Conservation (phyloP, 2,888 invertebrate genomes). For the Orthosia incerta region DNA sequence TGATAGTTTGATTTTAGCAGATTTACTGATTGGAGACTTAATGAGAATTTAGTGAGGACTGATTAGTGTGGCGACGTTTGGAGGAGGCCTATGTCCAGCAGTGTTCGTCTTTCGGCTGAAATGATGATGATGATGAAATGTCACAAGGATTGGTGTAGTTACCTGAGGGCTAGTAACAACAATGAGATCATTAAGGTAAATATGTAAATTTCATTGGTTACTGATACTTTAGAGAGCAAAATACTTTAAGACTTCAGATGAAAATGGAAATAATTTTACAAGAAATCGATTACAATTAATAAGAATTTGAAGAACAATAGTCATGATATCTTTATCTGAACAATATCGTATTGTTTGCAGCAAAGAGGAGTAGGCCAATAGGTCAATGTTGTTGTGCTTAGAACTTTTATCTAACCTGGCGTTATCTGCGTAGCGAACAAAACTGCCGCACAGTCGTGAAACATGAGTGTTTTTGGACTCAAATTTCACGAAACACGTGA, state of each 20-base stretch:
- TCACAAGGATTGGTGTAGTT: not conserved
- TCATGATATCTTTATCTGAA: slow-evolving; percentile 12
- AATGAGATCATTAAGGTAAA: not conserved
- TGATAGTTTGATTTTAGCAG: not conserved
- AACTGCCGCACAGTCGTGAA: slow-evolving; percentile 34
- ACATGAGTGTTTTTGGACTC: slow-evolving; percentile 23
- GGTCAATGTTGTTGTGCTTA: slow-evolving; percentile 26
- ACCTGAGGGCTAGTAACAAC: not conserved
- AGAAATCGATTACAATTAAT: slow-evolving; percentile 5
- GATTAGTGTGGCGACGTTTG: too few species aligned
- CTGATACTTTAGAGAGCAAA: too few species aligned
- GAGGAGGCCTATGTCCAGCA: too few species aligned
- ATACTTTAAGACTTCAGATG: not conserved
- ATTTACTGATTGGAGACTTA: not conserved
- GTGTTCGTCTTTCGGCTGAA: too few species aligned
- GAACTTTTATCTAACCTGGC: slow-evolving; percentile 22
- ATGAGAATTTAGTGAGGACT: too few species aligned
- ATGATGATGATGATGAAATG: too few species aligned
- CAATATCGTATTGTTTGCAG: slow-evolving; percentile 38
- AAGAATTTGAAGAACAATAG: slow-evolving; percentile 31
- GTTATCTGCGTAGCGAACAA: slow-evolving; percentile 15
- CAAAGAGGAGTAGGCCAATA: slow-evolving; percentile 25
- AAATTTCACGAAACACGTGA: slow-evolving; percentile 29
- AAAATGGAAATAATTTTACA: not conserved
- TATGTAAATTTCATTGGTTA: too few species aligned